Evolutionary conservation across 2,888 invertebrate species (phyloP).

Genomic region (Cephalotes varians): DNA sequence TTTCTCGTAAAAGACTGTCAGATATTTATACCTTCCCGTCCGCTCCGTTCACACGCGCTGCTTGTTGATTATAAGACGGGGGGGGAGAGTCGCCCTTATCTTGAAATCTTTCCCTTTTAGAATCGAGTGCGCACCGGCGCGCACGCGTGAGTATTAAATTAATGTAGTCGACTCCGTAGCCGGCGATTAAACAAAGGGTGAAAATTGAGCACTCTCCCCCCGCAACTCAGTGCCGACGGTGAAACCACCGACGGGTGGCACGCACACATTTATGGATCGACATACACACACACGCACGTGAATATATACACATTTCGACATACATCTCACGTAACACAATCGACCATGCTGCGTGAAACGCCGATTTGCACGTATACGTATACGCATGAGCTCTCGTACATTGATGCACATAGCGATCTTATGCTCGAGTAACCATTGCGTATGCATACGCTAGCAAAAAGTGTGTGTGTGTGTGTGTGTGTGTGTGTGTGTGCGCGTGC

Average conservation of each 20-base stretch:
- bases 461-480: neutral
- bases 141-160: slow-evolving; percentile 83
- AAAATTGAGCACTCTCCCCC: slow-evolving; percentile 80
- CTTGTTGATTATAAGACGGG: slow-evolving; percentile 62
- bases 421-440: slow-evolving; percentile 41
- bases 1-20: slow-evolving; percentile 20
- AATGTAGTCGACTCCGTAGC: slow-evolving; percentile 83
- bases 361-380: slow-evolving; percentile 44
- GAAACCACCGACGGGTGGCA: slow-evolving; percentile 39
- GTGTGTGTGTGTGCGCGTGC: neutral
- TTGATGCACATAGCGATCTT: neutral
- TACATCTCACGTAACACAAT: slow-evolving; percentile 36
- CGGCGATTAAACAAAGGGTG: slow-evolving; percentile 85
- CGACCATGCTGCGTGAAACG: slow-evolving; percentile 52
- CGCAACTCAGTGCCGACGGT: slow-evolving; percentile 49
- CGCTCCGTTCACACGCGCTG: slow-evolving; percentile 4
- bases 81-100: neutral
- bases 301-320: slow-evolving; percentile 1
- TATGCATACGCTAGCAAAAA: neutral
- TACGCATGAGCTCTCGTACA: neutral
- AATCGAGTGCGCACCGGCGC: slow-evolving; percentile 73
- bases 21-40: neutral
- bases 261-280: neutral
- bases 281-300: too few species aligned
- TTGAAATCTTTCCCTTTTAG: slow-evolving; percentile 65